A percentile compares a stretch with the other conserved stretches of the same genome.
These are phyloP conservation scores for Drosophila affinis DNA, from an alignment of 2,888 invertebrate species.

Conservation along the genomic window DNA sequence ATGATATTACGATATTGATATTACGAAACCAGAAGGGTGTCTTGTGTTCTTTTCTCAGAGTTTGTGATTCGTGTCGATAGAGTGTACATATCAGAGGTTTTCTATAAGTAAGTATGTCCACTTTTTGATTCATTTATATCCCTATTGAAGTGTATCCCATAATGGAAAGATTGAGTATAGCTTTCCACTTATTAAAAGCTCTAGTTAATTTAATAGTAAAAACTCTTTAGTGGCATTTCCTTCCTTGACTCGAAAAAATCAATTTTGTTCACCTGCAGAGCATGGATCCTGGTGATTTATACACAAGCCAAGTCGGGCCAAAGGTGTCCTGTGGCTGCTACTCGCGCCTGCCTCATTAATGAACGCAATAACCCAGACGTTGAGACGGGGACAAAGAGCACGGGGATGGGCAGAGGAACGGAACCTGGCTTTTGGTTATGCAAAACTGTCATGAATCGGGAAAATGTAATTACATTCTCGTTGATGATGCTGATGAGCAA, in stretches of 20 bases:
- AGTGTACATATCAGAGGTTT: too few species aligned
- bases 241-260: neutral
- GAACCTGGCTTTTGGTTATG: slow-evolving; percentile 59
- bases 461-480: slow-evolving; percentile 75
- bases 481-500: slow-evolving; percentile 67
- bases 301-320: neutral
- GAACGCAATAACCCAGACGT: slow-evolving; percentile 65
- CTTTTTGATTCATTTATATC: too few species aligned
- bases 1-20: too few species aligned
- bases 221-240: neutral
- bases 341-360: slow-evolving; percentile 70
- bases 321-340: slow-evolving; percentile 46
- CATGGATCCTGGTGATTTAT: neutral
- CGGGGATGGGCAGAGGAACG: slow-evolving; percentile 15
- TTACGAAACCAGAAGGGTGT: too few species aligned
- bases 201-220: neutral
- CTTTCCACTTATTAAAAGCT: neutral
- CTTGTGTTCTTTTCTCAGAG: too few species aligned
- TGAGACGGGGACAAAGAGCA: slow-evolving; percentile 2
- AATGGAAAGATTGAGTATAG: neutral
- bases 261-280: neutral
- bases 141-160: neutral
- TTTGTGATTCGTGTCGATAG: too few species aligned
- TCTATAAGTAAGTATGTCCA: too few species aligned
- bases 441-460: slow-evolving; percentile 78